Base-by-base conservation (phyloP, 53 echinoderm and acorn worm species). In the Actinopyga echinites region DNA sequence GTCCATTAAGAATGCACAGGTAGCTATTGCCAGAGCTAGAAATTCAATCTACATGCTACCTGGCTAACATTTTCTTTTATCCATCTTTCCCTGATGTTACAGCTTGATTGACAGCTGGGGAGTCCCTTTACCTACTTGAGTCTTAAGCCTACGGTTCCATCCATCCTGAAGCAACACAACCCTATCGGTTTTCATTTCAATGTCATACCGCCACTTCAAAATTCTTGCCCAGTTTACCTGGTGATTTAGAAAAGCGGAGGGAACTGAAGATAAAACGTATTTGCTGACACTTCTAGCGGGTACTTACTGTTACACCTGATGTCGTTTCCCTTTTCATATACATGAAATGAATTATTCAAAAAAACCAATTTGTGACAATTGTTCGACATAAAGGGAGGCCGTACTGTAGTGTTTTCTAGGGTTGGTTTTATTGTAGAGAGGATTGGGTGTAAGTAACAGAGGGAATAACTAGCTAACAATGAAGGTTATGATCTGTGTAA, bases 311-410 rank as follows among this genome's bases (percentile, higher is more conserved):
- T 25, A 40, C 71, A 71, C 71, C 71, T 71, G 71, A 71, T 71
- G 71, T 71, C 71, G 44, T 71, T 71, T 44, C 44, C 23, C 21
- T 44, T 26, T 71, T 71, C 71, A 71, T 44, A 71, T 26, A 40
- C 49, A 49, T 44, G 26, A 21, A 43, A 71, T 38, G 71, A 71
- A 71, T 71, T 71, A 71, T 71, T 71, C 71, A 71, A 71, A 71
- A 49, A 71, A 71, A 71, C 71, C 71, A 71, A 71, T 71, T 71
- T 71, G 71, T 71, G 71, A 71, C 71, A 71, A 71, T 71, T 71
- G 71, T 42, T 71, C 71, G 24, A 71, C 71, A 71, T 71, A 71
- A 71, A 71, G 26, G 71, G 71, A 44, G 44, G 71, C 44, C 71
- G 9, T 28, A 49, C 49, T 15, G 13, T 3, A 49, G 49, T 17